These are phyloP conservation scores for Acrocephalus scirpaceus DNA, from an alignment of 2,797 vertebrate species.

Conservation along the genomic window DNA sequence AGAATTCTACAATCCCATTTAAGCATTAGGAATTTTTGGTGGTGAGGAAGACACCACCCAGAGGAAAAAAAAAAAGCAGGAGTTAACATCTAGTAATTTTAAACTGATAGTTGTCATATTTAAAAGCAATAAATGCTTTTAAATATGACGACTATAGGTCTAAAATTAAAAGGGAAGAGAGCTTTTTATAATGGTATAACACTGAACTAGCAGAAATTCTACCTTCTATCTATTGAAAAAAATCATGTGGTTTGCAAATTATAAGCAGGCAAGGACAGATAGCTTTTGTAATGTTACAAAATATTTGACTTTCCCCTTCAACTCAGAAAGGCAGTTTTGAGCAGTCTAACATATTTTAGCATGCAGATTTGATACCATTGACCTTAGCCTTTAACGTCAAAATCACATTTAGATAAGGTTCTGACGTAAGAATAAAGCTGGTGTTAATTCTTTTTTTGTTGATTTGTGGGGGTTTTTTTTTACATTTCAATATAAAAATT, in stretches of 20 bases:
- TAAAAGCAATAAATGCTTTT: neutral
- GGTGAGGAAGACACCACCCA: neutral
- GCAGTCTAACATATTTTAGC: neutral
- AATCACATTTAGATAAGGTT: neutral
- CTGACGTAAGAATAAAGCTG: neutral
- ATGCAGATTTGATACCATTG: neutral
- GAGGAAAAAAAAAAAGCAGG: neutral
- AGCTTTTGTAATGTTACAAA: neutral
- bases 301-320: neutral
- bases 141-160: neutral
- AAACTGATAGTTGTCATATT: neutral
- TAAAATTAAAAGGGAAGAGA: neutral
- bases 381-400: neutral
- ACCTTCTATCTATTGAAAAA: neutral
- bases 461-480: neutral
- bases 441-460: neutral
- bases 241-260: neutral
- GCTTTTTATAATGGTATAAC: neutral
- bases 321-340: neutral
- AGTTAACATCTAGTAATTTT: neutral
- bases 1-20: neutral
- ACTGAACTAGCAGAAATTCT: neutral
- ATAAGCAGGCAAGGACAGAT: neutral
- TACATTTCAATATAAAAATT: neutral
- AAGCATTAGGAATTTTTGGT: neutral